A percentile compares a stretch with the other conserved stretches of the same genome.
These are phyloP conservation scores for Eupithecia subumbrata DNA, from an alignment of 2,888 invertebrate species.

Conservation along the genomic window DNA sequence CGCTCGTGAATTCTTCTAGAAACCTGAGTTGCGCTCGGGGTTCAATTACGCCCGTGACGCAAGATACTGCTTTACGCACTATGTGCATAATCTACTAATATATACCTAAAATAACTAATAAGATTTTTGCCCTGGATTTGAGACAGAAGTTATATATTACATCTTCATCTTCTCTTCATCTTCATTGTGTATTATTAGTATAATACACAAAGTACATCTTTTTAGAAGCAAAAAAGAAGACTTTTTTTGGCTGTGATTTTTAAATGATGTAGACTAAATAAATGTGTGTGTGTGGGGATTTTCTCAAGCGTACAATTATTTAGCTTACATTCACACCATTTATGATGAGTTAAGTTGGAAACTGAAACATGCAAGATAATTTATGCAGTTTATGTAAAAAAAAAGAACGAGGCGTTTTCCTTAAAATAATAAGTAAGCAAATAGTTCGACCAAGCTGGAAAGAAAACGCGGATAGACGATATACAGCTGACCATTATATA, in stretches of 20 bases:
- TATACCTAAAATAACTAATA: background rate
- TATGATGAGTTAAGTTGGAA: background rate
- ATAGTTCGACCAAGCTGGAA: background rate
- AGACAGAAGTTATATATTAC: background rate
- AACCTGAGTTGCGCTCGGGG: too few species aligned
- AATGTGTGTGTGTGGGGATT: background rate
- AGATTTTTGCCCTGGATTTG: background rate
- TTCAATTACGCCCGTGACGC: too few species aligned
- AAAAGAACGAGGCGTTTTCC: background rate
- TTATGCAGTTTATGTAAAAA: background rate
- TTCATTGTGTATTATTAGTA: too few species aligned
- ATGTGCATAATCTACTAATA: too few species aligned
- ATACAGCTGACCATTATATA: background rate
- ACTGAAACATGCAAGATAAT: slow-evolving; percentile 5
- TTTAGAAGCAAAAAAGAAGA: too few species aligned
- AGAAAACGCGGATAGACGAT: background rate
- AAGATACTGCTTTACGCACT: too few species aligned
- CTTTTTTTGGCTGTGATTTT: background rate
- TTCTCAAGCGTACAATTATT: background rate
- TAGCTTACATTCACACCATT: background rate
- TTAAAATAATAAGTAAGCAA: background rate
- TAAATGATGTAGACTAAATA: background rate
- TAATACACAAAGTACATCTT: too few species aligned
- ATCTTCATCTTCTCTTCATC: too few species aligned
- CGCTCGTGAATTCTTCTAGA: too few species aligned